Percentiles rank a stretch among this genome's conserved stretches.
These are phyloP conservation scores for Sturnira hondurensis DNA, from an alignment of 2,113 vertebrate genomes.

Conservation along the genomic window DNA sequence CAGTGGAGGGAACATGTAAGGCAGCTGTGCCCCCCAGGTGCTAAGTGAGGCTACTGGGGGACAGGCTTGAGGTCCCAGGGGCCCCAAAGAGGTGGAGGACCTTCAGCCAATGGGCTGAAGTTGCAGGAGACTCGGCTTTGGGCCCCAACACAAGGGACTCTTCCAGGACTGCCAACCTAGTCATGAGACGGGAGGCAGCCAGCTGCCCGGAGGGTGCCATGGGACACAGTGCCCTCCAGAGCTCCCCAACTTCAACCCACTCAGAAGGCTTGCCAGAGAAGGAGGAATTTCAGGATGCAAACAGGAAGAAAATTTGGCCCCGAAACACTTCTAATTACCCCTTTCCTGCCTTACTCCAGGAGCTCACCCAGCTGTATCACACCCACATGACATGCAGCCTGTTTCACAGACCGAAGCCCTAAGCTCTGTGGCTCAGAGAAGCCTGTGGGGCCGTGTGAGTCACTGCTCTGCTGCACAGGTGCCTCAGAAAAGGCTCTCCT, in stretches of 20 bases:
- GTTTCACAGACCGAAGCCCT: background rate
- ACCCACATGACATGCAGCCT: accelerated
- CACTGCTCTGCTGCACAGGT: background rate
- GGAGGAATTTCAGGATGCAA: background rate
- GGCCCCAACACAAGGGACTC: background rate
- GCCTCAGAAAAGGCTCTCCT: background rate
- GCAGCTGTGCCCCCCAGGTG: background rate
- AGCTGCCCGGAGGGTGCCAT: background rate
- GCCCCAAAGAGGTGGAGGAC: background rate
- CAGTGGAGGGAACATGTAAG: background rate
- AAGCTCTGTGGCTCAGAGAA: background rate
- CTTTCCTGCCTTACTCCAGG: background rate
- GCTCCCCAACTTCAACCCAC: background rate
- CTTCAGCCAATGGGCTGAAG: background rate
- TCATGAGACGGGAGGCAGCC: background rate
- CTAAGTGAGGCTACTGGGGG: background rate
- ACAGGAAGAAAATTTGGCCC: background rate
- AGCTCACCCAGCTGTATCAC: background rate
- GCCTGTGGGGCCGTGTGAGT: background rate
- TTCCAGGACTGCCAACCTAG: background rate
- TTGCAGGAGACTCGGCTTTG: background rate
- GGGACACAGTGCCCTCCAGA: background rate
- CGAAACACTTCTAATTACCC: background rate
- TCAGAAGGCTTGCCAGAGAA: background rate
- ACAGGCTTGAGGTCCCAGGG: background rate